Evolutionary conservation across 2,797 vertebrate genomes (phyloP).

Genomic region (Gobionotothen gibberifrons): DNA sequence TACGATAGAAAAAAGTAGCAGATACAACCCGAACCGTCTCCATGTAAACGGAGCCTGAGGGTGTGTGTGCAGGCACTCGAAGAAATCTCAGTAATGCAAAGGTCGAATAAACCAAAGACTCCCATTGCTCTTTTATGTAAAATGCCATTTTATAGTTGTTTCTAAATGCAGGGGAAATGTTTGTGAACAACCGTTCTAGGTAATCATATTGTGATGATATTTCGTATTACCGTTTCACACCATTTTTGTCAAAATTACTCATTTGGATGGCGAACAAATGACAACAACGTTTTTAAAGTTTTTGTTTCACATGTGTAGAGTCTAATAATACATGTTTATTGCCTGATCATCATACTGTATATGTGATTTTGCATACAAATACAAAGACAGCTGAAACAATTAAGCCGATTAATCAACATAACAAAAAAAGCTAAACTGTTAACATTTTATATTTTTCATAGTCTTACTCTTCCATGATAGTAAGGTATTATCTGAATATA

Average conservation of each 20-base stretch:
- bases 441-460: neutral
- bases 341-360: neutral
- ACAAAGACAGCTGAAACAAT: neutral
- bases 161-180: neutral
- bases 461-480: neutral
- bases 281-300: neutral
- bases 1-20: too few relatives aligned
- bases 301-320: neutral
- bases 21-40: too few relatives aligned
- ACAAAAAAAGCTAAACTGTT: neutral
- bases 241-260: neutral
- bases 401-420: neutral
- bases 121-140: neutral
- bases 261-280: neutral
- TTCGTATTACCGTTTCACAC: neutral
- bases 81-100: constrained; percentile 9
- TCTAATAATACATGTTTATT: neutral
- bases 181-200: neutral
- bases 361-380: neutral
- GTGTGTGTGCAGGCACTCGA: neutral
- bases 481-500: neutral
- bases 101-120: neutral
- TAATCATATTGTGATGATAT: neutral
- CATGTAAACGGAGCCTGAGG: neutral
- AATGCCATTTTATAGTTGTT: neutral